A percentile compares a stretch with the other conserved stretches of the same genome.
Evolutionary conservation across 2,113 vertebrate genomes (phyloP).

Genomic region (Chionis minor): DNA sequence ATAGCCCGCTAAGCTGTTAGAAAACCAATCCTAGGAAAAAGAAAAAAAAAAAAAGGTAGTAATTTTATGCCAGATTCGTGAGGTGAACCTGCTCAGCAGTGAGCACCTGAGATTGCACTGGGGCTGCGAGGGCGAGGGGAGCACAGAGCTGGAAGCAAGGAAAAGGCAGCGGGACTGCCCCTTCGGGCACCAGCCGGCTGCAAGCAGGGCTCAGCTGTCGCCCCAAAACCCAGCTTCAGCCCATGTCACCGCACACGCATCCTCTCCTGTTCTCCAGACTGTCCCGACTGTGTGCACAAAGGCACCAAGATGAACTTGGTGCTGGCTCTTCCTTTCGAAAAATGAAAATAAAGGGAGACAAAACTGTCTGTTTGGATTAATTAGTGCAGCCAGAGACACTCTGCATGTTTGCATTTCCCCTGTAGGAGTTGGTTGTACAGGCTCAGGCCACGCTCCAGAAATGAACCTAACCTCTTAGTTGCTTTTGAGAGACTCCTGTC

Average conservation of each 20-base stretch:
- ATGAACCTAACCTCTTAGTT: neutral
- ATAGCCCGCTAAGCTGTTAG: constrained; percentile 6
- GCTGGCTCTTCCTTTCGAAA: neutral
- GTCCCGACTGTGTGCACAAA: neutral
- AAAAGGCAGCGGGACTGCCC: neutral
- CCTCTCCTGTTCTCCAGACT: neutral
- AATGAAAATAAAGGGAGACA: neutral
- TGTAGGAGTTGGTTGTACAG: neutral
- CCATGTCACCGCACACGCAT: neutral
- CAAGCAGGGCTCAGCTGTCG: neutral
- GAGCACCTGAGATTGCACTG: neutral
- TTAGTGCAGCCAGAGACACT: neutral
- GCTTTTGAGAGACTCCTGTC: constrained; percentile 11
- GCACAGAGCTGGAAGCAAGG: neutral
- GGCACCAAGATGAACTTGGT: neutral
- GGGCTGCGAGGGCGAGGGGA: neutral
- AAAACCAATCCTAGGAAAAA: neutral
- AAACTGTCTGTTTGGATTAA: neutral
- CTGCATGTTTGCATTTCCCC: neutral
- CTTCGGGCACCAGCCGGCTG: neutral
- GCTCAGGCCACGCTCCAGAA: neutral
- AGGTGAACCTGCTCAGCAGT: neutral
- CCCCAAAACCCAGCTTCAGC: neutral
- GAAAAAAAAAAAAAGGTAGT: neutral
- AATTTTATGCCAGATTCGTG: neutral